Conservation (phyloP, 1,140 invertebrate species). For the Cherax quadricarinatus region DNA sequence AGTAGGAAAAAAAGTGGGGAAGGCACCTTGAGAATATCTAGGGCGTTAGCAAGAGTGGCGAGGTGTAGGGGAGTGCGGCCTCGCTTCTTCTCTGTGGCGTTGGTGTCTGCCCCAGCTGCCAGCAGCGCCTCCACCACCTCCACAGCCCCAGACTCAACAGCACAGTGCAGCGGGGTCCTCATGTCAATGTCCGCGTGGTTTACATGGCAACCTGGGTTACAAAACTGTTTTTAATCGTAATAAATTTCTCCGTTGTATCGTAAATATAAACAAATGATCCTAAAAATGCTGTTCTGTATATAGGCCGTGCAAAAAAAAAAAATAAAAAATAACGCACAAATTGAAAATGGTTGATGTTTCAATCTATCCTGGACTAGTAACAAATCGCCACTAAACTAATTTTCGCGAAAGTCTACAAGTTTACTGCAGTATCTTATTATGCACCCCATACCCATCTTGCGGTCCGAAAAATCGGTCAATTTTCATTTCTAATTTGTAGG, state of each 20-base stretch:
- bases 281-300: not conserved
- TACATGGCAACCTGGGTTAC: slow-evolving; percentile 17
- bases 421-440: too few species aligned
- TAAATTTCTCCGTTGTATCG: not conserved
- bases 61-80: slow-evolving; percentile 47
- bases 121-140: slow-evolving; percentile 23
- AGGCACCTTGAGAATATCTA: slow-evolving; percentile 46
- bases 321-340: too few species aligned
- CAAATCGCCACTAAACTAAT: too few species aligned
- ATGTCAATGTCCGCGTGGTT: slow-evolving; percentile 4
- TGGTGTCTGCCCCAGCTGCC: slow-evolving; percentile 10
- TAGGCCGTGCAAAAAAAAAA: too few species aligned
- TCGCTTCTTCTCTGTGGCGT: slow-evolving; percentile 7
- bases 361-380: too few species aligned
- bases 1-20: not conserved
- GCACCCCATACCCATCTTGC: too few species aligned
- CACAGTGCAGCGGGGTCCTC: slow-evolving; percentile 40
- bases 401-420: too few species aligned
- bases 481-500: too few species aligned
- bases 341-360: too few species aligned
- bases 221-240: not conserved
- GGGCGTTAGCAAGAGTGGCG: slow-evolving; percentile 14
- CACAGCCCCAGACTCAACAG: slow-evolving; percentile 37
- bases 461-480: too few species aligned
- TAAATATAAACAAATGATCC: not conserved